phyloP scores from a whole-genome alignment of 2,797 vertebrate species.

The Phrynocephalus guinanensis region DNA sequence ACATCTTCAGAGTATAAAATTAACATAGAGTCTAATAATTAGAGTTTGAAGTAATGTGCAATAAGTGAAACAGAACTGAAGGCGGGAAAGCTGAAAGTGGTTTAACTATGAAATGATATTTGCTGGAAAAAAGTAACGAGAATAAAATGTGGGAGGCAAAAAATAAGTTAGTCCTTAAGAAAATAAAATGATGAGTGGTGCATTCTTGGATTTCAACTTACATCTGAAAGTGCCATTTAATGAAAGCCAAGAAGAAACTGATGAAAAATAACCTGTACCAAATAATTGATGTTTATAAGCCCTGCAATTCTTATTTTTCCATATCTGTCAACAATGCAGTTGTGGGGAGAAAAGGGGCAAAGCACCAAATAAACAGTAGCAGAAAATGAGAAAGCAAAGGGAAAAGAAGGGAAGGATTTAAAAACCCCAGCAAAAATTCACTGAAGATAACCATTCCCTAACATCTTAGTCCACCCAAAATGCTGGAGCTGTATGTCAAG shows the following conservation, averaged over 20 bases:
- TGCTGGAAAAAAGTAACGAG: constrained; percentile 20
- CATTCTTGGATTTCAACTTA: neutral
- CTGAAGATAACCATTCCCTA: neutral
- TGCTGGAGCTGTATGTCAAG: neutral
- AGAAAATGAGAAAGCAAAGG: neutral
- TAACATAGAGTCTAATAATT: constrained; percentile 36
- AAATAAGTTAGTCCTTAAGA: constrained; percentile 24
- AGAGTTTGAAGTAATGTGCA: constrained; percentile 44
- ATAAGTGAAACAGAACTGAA: constrained; percentile 44
- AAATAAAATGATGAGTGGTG: constrained; percentile 3
- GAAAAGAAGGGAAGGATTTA: neutral
- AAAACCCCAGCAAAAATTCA: neutral
- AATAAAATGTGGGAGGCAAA: constrained; percentile 42
- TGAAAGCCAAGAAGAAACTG: constrained; percentile 8
- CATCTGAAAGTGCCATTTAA: constrained; percentile 27
- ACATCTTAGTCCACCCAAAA: neutral
- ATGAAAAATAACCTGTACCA: neutral
- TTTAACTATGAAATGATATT: constrained; percentile 24
- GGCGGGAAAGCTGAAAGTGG: constrained; percentile 12
- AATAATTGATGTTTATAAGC: neutral
- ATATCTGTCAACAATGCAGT: constrained; percentile 30
- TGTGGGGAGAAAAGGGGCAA: constrained; percentile 7
- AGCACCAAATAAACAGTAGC: neutral
- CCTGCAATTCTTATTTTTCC: too few species aligned
- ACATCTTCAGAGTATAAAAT: constrained; percentile 43